phyloP scores from a whole-genome alignment of 1,140 invertebrate species.

The Drosophila repleta region DNA sequence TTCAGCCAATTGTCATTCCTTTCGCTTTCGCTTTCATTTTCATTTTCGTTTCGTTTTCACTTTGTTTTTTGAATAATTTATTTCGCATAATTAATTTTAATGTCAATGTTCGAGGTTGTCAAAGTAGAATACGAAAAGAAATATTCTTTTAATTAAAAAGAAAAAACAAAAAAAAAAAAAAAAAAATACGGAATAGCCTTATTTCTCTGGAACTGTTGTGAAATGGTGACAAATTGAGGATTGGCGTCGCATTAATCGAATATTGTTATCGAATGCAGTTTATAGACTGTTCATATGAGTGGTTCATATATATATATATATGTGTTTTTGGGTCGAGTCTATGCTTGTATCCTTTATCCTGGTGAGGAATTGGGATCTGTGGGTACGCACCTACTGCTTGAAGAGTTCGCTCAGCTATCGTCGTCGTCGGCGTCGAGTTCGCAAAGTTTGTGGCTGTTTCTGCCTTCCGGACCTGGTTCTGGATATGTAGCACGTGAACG shows the following conservation, averaged over 20 bases:
- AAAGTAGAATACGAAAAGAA: background rate
- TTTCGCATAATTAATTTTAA: slow-evolving; percentile 30
- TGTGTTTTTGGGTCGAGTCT: background rate
- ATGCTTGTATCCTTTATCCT: slow-evolving; percentile 25
- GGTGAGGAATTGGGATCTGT: background rate
- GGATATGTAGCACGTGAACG: slow-evolving; percentile 36
- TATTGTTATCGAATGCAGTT: background rate
- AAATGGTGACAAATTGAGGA: slow-evolving; percentile 30
- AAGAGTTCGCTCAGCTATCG: background rate
- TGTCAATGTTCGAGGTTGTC: slow-evolving; percentile 6
- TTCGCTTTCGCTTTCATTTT: background rate
- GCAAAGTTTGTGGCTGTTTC: slow-evolving; percentile 41
- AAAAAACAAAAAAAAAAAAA: background rate
- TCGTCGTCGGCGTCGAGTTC: slow-evolving; percentile 39
- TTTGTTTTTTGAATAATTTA: slow-evolving; percentile 9
- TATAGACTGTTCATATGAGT: background rate
- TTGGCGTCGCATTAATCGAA: slow-evolving; percentile 2
- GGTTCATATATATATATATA: background rate
- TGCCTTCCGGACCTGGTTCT: slow-evolving; percentile 51
- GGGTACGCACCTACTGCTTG: slow-evolving; percentile 61
- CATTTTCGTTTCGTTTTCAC: slow-evolving; percentile 20
- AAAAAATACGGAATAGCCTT: background rate
- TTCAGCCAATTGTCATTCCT: background rate
- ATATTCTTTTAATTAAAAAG: slow-evolving; percentile 1
- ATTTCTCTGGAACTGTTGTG: slow-evolving; percentile 3